Base-by-base conservation (phyloP, 53 echinoderm and acorn worm species). In the Astropecten irregularis region DNA sequence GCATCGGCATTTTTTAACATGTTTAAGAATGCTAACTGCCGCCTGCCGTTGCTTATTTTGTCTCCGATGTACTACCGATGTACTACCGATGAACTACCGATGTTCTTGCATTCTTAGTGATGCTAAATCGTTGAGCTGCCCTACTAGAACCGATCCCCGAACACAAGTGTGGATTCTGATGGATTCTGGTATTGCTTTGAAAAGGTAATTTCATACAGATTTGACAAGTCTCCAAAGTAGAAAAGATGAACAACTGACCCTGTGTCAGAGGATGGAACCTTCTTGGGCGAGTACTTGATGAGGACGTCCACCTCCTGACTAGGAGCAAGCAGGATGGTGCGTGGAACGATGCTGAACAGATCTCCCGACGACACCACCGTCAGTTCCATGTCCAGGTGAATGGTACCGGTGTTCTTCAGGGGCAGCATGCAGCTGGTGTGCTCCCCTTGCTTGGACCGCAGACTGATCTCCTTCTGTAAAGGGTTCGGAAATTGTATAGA, bases 391-490 rank as follows among this genome's bases (percentile, higher is more conserved):
- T 86, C 87, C 1, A 91, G 87, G 49, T 55, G 60, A n/a, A 96
- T 83, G 81, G 83, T 91, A 10, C 96, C 96, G 5, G 93, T 89
- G 57, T 96, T 96, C 77, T 85, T 93, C 31, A 96, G 60, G 26
- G 90, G 93, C 25, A 96, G 71, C 54, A 71, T 91, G 3, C 87
- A 85, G 32, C 86, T 61, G 0, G 61, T 61, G 34, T 77, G 77
- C 31, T 62, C 62, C 26, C 77, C 77, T 29, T 32, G 46, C 14
- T 2, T 19, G 47, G 84, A 84, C 47, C n/a, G 63, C 28, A 82
- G 49, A 26, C n/a, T 82, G 15, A 82, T 51, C 82, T 62, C 77
- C 27, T 77, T 77, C 77, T 77, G 31, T 33, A 30, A n/a, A n/a
- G n/a, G n/a, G n/a, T n/a, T n/a, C n/a, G n/a, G n/a, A n/a, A 61